Base-by-base conservation (phyloP, 2,888 invertebrate genomes). In the Brenthis daphne region DNA sequence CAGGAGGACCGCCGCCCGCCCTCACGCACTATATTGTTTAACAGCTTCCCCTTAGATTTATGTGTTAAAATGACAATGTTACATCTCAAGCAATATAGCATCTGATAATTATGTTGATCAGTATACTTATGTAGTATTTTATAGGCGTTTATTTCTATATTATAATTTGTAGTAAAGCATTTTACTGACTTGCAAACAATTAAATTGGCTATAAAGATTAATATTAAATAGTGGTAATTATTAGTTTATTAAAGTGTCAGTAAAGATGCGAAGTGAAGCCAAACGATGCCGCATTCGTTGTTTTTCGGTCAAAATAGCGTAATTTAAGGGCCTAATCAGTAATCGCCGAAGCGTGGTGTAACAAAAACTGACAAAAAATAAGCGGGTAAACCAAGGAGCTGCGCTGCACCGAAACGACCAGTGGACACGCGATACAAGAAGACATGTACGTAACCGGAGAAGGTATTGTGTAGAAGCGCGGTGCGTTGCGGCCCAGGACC, bases 401-500 rank as follows among this genome's bases (percentile, higher is more conserved):
- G 74, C 65, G 68, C 73, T 73, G 74, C 74, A 73, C 75, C 77
- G 76, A 75, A 79, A 79, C 77, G 76, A 73, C 73, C 77, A 68
- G 75, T 75, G 77, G 79, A 78, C 79, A 80, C 77, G 79, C 79
- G 79, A 91, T 89, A 87, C 85, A 88, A 84, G 89, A 87, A 90
- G 89, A 91, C 86, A 83, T 84, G 85, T 76, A 83, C 77, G 92
- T 92, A 92, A 92, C 78, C 88, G 85, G 91, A 92, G 91, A 87
- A 85, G 87, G 86, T 82, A 92, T 92, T 92, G 90, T 92, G 86
- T 84, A 80, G 85, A 86, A 82, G 87, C 92, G 88, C 86, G 77
- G 88, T 87, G 90, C 92, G 91, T 91, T 86, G 89, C 90, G 85
- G 79, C 81, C 78, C 81, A 77, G 74, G 68, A 69, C 61, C 68